Evolutionary conservation across 2,888 invertebrate genomes (phyloP).

Genomic region (Drosophila seclusa): DNA sequence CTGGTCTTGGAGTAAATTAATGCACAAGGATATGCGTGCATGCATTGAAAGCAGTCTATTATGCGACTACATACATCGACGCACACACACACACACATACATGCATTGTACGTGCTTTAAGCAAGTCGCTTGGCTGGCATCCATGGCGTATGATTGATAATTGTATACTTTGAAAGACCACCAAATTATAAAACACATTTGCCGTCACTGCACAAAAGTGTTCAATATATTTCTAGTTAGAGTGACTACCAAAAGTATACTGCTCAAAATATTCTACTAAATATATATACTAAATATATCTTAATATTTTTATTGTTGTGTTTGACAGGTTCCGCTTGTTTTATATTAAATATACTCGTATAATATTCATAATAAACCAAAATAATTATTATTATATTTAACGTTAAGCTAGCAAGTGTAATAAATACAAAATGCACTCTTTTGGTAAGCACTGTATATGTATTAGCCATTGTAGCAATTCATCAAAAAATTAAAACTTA

Average conservation of each 20-base stretch:
- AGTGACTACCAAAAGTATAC: conserved; percentile 15
- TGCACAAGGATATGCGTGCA: conserved; percentile 59
- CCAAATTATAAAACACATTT: conserved; percentile 44
- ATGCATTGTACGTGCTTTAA: conserved; percentile 18
- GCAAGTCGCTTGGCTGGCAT: conserved; percentile 39
- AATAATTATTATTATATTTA: neutral
- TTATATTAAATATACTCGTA: neutral
- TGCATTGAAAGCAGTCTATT: conserved; percentile 72
- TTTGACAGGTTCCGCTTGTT: neutral
- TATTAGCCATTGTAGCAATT: conserved; percentile 15
- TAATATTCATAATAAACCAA: neutral
- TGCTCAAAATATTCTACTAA: neutral
- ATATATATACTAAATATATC: neutral
- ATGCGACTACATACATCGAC: conserved; percentile 43
- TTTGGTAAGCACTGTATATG: conserved; percentile 9
- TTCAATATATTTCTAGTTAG: conserved; percentile 9
- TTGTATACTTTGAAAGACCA: conserved; percentile 62
- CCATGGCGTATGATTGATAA: conserved; percentile 71
- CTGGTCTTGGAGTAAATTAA: conserved; percentile 64
- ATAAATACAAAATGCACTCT: neutral
- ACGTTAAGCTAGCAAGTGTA: neutral
- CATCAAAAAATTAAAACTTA: conserved; percentile 22
- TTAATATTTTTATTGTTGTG: neutral
- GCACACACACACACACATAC: neutral
- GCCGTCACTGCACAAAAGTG: conserved; percentile 28